Base-by-base conservation (phyloP, 2,888 invertebrate genomes). In the Mythimna lalbum region DNA sequence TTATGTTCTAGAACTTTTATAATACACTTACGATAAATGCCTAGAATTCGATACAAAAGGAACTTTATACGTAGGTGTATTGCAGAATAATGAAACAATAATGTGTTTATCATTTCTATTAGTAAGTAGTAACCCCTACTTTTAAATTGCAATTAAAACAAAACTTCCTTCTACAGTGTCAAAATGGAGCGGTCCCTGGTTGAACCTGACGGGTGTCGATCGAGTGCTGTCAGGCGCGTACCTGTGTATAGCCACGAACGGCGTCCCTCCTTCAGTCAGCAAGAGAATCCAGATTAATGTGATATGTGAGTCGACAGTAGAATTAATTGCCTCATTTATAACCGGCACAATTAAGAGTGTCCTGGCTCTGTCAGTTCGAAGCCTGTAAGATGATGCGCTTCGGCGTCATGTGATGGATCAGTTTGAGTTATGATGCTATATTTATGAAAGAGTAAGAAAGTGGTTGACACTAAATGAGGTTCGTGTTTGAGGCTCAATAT, bases 211-310 rank as follows among this genome's bases (percentile, higher is more conserved):
- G 0, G 92, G 90, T 19, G 95, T 97, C 31, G 97, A 97, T 81
- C 95, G 97, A 63, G 95, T 95, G 43, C 96, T 97, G 83, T 97
- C 97, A 90, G 97, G 97, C 1, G 96, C 97, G 0, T 97, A 97
- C 88, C 94, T 97, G 39, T 97, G 97, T 90, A 97, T 97, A 82
- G 97, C 97, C 1, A 96, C 96, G 31, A 97, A 97, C 80, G 97
- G 97, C 7, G 96, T 97, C 0, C 95, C 96, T 0, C 96, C 96
- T 0, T 94, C 95, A 0, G 95, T 96, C 69, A 95, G 95, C 93
- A 96, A 95, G 89, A 88, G 96, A 77, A 91, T 95, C 72, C 92
- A 92, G 75, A 93, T 96, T 71, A 93, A 90, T 88, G 97, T 97
- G 69, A 96, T 97, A 91, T 97, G 85, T 85, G 73, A 85, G 85